Evolutionary conservation across 2,888 invertebrate genomes (phyloP).

Genomic region (Exocentrus adspersus): DNA sequence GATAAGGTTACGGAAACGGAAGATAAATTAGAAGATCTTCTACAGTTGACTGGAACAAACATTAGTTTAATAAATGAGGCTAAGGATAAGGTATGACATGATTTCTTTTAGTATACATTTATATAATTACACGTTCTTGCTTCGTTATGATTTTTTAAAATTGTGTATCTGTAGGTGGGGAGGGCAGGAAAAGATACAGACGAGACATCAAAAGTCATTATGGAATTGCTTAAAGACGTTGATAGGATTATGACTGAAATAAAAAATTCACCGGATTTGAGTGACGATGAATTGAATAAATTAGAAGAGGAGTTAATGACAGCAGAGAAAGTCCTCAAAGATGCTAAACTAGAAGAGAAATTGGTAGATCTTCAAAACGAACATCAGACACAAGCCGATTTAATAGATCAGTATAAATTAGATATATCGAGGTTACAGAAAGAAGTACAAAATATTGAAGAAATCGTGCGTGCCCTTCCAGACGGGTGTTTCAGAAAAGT

Average conservation of each 20-base stretch:
- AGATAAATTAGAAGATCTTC: slow-evolving; percentile 71
- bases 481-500: slow-evolving; percentile 81
- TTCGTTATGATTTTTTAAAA: neutral
- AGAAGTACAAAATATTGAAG: slow-evolving; percentile 86
- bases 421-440: slow-evolving; percentile 75
- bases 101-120: neutral
- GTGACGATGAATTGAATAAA: slow-evolving; percentile 72
- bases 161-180: slow-evolving; percentile 77
- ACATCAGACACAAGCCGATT: slow-evolving; percentile 65
- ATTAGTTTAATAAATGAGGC: slow-evolving; percentile 78
- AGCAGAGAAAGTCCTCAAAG: slow-evolving; percentile 77
- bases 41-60: slow-evolving; percentile 74
- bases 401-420: slow-evolving; percentile 84
- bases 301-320: slow-evolving; percentile 71
- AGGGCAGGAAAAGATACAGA: slow-evolving; percentile 86
- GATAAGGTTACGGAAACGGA: slow-evolving; percentile 79
- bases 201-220: slow-evolving; percentile 83
- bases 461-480: slow-evolving; percentile 84
- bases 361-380: slow-evolving; percentile 79
- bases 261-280: slow-evolving; percentile 77
- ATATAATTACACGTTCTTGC: neutral
- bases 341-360: slow-evolving; percentile 79
- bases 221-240: slow-evolving; percentile 81
- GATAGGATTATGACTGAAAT: slow-evolving; percentile 81
- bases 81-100: slow-evolving; percentile 71